Evolutionary conservation across 2,113 vertebrate genomes (phyloP).

Genomic region (Mustelus asterias): DNA sequence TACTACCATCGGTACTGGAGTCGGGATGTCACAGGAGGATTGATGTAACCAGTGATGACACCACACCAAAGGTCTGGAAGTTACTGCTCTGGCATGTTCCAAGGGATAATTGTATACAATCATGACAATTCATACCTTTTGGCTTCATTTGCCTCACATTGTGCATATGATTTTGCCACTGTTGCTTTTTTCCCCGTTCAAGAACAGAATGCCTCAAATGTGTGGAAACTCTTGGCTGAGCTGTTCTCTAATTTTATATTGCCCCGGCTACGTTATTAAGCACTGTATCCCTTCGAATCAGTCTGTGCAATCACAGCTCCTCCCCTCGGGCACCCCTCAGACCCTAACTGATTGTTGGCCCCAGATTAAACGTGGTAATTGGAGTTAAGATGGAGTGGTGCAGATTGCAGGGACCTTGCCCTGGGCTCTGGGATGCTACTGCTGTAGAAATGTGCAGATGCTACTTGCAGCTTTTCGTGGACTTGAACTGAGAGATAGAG

Average conservation of each 20-base stretch:
- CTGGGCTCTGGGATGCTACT: constrained; percentile 31
- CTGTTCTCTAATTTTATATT: constrained; percentile 30
- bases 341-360: constrained; percentile 38
- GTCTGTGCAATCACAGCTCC: constrained; percentile 25
- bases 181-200: neutral
- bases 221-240: constrained; percentile 12
- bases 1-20: neutral
- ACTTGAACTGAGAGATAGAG: constrained; percentile 33
- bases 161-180: neutral
- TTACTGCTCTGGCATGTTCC: neutral
- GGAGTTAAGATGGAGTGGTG: constrained; percentile 36
- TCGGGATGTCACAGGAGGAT: neutral
- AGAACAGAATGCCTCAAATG: neutral
- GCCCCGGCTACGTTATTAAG: constrained; percentile 4
- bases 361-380: constrained; percentile 38
- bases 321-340: constrained; percentile 26
- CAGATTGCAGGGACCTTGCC: constrained; percentile 37
- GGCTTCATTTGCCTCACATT: neutral
- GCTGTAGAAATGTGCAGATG: constrained; percentile 36
- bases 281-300: constrained; percentile 25
- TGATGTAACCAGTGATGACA: neutral
- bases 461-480: constrained; percentile 29
- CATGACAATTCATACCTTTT: neutral
- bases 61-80: neutral
- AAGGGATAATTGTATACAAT: neutral